A percentile compares a stretch with the other conserved stretches of the same genome.
phyloP scores from a whole-genome alignment of 2,888 invertebrate species.

The Calliphora vomitoria region DNA sequence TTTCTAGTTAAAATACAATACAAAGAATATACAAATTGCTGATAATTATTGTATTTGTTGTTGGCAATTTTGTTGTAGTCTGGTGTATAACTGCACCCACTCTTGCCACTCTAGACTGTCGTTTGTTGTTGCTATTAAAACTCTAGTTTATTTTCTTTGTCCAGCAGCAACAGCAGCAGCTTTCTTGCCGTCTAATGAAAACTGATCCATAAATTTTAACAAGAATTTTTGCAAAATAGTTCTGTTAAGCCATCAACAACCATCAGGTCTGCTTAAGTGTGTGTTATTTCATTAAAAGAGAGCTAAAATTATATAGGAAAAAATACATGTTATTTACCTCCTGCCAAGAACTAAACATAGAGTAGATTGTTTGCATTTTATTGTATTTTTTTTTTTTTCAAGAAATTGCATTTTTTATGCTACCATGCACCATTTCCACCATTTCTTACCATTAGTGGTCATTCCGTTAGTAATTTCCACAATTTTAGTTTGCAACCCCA shows the following conservation, averaged over 20 bases:
- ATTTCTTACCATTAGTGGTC: too few relatives aligned
- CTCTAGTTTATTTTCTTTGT: constrained; percentile 45
- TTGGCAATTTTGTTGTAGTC: not conserved
- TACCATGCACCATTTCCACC: not conserved
- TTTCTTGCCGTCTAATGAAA: constrained; percentile 23
- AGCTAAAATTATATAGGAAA: constrained; percentile 28
- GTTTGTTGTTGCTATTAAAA: constrained; percentile 14
- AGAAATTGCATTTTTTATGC: not conserved
- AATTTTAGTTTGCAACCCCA: too few relatives aligned
- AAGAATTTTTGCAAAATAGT: constrained; percentile 42
- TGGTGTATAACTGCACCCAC: constrained; percentile 55
- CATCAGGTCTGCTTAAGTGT: not conserved
- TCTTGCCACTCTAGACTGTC: constrained; percentile 16
- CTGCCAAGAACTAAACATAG: constrained; percentile 3
- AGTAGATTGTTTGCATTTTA: not conserved
- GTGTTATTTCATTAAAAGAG: constrained; percentile 9
- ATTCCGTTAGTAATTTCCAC: too few relatives aligned
- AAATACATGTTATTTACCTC: constrained; percentile 42
- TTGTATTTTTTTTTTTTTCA: constrained; percentile 8
- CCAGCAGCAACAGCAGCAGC: constrained; percentile 29
- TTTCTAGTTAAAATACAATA: constrained; percentile 33
- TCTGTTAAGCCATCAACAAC: constrained; percentile 26
- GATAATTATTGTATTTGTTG: constrained; percentile 46
- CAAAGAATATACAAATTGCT: constrained; percentile 49
- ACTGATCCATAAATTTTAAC: constrained; percentile 36